Evolutionary conservation across 23 tunicate species (phyloP), one percentile per base, ranked within the genome.

Genomic region (Phallusia fumigata): DNA sequence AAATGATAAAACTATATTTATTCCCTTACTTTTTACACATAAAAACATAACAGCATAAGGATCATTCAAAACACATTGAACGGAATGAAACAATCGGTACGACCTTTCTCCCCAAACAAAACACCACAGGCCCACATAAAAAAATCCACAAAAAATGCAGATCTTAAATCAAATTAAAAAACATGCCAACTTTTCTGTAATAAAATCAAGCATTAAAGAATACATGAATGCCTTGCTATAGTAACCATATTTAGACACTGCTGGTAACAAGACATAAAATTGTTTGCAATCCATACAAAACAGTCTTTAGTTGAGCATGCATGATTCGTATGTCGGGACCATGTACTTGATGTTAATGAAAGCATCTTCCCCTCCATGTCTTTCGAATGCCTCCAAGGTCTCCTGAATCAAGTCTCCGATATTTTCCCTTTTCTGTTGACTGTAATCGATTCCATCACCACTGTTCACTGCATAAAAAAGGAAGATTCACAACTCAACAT

Each of bases 261-360:
- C 69, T 58, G 13, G 28, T 22, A 24, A 58, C 69, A 58, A 58
- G 5, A 58, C 69, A 58, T 58, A 58, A 58, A 58, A 6, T 21
- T 58, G 69, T 24, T 58, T 13, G 69, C 28, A 58, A 58, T n/a
- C 26, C 26, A 6, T 58, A 58, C 47, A 58, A 24, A 21, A 58
- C 13, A 24, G 26, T 24, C 3, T 58, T 58, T 79, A 97, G 88
- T 97, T 97, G 50, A 97, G 95, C 97, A 97, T 79, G 79, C 99
- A 97, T n/a, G 99, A 97, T 73, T 97, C 99, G 77, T 97, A 97
- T 32, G 99, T 97, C 13, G 99, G 99, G 47, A 97, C 97, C 99
- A 97, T 97, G 81, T 97, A 97, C 79, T 97, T 97, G 91, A 97
- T 97, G 84, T 97, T 97, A 36, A 97, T 97, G 81, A 97, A 97